Evolutionary conservation across 2,888 invertebrate genomes (phyloP).

Genomic region (Andrena haemorrhoa): DNA sequence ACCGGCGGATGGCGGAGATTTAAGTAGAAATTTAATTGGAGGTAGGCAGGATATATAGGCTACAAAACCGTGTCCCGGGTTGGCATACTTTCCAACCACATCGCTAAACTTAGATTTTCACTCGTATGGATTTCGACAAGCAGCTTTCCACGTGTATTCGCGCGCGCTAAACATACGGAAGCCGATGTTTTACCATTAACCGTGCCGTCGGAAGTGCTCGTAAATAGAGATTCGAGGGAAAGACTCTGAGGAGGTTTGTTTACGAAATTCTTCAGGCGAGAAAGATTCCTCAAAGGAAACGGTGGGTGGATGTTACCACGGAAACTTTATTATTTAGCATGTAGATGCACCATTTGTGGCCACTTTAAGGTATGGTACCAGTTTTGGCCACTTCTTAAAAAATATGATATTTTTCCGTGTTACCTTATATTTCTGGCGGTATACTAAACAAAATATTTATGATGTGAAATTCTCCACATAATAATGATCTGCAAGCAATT

Average conservation of each 20-base stretch:
- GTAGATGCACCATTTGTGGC: too few relatives aligned
- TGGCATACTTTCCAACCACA: constrained; percentile 49
- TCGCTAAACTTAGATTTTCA: constrained; percentile 51
- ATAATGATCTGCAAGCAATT: too few relatives aligned
- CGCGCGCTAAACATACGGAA: constrained; percentile 30
- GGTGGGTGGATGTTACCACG: background rate
- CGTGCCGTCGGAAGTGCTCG: constrained; percentile 19
- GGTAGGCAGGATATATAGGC: constrained; percentile 20
- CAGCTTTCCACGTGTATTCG: constrained; percentile 32
- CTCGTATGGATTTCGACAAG: constrained; percentile 39
- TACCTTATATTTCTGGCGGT: too few relatives aligned
- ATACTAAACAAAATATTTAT: too few relatives aligned
- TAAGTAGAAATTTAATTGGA: constrained; percentile 56
- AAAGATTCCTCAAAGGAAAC: background rate
- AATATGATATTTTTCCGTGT: too few relatives aligned
- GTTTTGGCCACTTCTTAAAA: too few relatives aligned
- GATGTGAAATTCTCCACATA: too few relatives aligned
- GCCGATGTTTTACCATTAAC: constrained; percentile 21
- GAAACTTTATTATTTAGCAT: background rate
- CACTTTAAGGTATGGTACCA: too few relatives aligned
- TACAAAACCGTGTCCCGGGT: constrained; percentile 33
- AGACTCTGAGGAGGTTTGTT: constrained; percentile 9
- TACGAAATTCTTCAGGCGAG: background rate
- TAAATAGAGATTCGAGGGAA: constrained; percentile 5
- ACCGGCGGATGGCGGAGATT: constrained; percentile 12